These are phyloP conservation scores for Caenorhabditis inopinata DNA, from an alignment of 1,140 invertebrate species.

Conservation along the genomic window DNA sequence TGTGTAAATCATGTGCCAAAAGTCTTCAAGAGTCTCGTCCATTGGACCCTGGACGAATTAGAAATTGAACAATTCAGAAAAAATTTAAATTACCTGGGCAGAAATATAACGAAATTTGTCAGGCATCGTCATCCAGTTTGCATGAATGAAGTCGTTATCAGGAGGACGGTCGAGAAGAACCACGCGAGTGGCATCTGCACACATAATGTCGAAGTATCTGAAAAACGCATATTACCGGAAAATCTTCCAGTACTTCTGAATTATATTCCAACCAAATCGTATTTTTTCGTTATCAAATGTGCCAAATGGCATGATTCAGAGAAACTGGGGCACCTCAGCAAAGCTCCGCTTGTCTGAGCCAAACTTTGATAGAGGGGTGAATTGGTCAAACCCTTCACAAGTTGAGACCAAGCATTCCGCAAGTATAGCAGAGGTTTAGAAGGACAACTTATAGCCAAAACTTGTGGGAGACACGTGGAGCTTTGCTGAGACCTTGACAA, in stretches of 20 bases:
- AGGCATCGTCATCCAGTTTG: slow-evolving; percentile 41
- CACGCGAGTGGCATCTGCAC: slow-evolving; percentile 39
- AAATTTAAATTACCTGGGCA: background rate
- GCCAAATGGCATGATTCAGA: too few relatives aligned
- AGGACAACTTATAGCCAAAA: too few relatives aligned
- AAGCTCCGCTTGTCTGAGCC: background rate
- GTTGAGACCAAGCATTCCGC: too few relatives aligned
- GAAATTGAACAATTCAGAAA: background rate
- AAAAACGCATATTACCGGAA: too few relatives aligned
- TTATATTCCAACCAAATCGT: too few relatives aligned
- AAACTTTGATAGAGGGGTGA: too few relatives aligned
- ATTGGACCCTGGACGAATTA: slow-evolving; percentile 73
- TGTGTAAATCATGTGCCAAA: slow-evolving; percentile 96
- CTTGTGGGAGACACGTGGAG: too few relatives aligned
- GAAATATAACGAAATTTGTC: slow-evolving; percentile 36
- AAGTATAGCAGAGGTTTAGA: too few relatives aligned
- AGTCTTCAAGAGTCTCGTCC: slow-evolving; percentile 85
- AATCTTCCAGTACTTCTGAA: too few relatives aligned
- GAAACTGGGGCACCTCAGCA: background rate
- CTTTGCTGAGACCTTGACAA: too few relatives aligned
- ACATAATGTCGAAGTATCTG: slow-evolving; percentile 44
- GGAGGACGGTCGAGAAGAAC: slow-evolving; percentile 17
- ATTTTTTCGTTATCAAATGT: too few relatives aligned
- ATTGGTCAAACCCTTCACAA: too few relatives aligned
- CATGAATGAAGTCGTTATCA: slow-evolving; percentile 41